phyloP scores from a whole-genome alignment of 2,113 vertebrate genomes.

The Malaclemys terrapin region DNA sequence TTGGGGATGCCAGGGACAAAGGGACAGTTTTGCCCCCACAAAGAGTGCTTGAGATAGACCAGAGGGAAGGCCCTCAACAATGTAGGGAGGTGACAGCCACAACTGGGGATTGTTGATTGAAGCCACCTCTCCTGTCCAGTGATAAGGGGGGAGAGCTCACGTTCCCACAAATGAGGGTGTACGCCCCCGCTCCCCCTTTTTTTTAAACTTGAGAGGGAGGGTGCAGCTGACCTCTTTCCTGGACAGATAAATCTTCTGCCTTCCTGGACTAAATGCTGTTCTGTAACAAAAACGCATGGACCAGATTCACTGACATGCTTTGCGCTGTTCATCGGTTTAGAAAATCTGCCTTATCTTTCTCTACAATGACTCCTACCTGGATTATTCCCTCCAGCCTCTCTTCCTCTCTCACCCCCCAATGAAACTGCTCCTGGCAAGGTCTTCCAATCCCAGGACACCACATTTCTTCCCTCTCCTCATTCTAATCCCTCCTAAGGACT shows the following conservation, averaged over 20 bases:
- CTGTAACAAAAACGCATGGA: background rate
- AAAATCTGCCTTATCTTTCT: background rate
- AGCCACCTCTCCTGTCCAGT: background rate
- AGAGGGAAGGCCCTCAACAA: background rate
- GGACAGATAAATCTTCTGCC: background rate
- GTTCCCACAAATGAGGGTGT: background rate
- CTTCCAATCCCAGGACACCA: background rate
- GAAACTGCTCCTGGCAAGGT: background rate
- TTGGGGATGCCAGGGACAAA: background rate
- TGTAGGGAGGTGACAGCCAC: background rate
- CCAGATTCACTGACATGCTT: background rate
- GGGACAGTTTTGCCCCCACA: background rate
- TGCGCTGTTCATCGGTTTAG: background rate
- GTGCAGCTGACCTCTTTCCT: background rate
- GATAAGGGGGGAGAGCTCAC: background rate
- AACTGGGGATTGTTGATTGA: background rate
- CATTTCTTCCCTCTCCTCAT: background rate
- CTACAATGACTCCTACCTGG: background rate
- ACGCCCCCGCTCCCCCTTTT: rapidly evolving
- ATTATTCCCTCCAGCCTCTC: background rate
- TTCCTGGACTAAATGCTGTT: background rate
- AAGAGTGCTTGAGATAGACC: background rate
- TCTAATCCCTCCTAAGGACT: background rate
- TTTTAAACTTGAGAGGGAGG: rapidly evolving
- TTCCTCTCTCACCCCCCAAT: background rate